Evolutionary conservation across 2,888 invertebrate species (phyloP).

Genomic region (Philhelius pedissequus): DNA sequence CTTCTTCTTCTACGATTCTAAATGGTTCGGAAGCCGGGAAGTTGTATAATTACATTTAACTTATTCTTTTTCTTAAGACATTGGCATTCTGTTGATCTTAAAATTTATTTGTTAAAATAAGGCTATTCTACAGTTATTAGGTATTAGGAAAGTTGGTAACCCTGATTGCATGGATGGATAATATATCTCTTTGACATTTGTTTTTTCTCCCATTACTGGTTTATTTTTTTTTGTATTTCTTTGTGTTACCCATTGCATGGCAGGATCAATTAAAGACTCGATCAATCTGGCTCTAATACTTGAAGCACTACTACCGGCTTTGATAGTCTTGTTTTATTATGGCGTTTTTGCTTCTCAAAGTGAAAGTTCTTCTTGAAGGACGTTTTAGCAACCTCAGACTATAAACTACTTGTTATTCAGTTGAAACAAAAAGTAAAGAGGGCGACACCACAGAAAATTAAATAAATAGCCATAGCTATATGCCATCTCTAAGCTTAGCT

Average conservation of each 20-base stretch:
- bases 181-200: constrained; percentile 59
- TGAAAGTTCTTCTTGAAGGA: constrained; percentile 68
- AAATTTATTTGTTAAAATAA: too few relatives aligned
- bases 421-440: constrained; percentile 43
- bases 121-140: too few relatives aligned
- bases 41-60: too few relatives aligned
- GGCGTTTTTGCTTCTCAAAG: constrained; percentile 41
- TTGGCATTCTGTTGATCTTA: too few relatives aligned
- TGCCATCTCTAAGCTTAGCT: constrained; percentile 30
- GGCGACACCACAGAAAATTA: constrained; percentile 43
- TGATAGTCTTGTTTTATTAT: constrained; percentile 10
- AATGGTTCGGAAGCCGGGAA: too few relatives aligned
- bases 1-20: too few relatives aligned
- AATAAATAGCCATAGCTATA: not conserved
- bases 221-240: constrained; percentile 17
- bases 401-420: constrained; percentile 51
- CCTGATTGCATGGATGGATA: not conserved
- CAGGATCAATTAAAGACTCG: constrained; percentile 58
- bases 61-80: too few relatives aligned
- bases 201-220: constrained; percentile 33
- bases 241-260: constrained; percentile 8
- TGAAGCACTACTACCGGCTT: constrained; percentile 59
- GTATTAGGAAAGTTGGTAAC: not conserved
- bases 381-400: constrained; percentile 53
- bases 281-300: constrained; percentile 50